Base-by-base conservation (phyloP, 2,797 vertebrate genomes). In the Cyclura pinguis region DNA sequence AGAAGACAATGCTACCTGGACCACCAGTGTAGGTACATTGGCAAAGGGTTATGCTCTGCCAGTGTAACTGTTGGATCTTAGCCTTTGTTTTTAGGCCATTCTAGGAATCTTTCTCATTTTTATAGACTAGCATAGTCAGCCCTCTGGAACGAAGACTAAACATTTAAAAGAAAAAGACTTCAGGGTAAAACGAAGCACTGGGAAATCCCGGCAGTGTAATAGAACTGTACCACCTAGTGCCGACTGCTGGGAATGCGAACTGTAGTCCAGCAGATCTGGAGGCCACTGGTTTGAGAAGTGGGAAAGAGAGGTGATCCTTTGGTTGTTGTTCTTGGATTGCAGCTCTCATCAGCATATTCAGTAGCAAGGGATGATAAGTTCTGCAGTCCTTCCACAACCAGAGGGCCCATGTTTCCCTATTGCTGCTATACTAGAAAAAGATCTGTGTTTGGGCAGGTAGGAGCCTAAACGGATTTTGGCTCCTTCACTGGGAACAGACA, bases 161-260 rank as follows among this genome's bases (percentile, higher is more conserved):
- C 20, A 18, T 72, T 78, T 3, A 64, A 83, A 73, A 32, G 16
- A 42, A 93, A 92, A 90, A 12, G 3, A 52, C 24, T 29, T 76
- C 55, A 16, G 0, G 14, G 1, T 29, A 27, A 85, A 29, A 89
- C 62, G 35, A 86, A 85, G 52, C 18, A 29, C 7, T 32, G 3
- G 8, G 47, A 72, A 35, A 59, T 47, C 18, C 47, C 42, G 5
- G 29, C 50, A 47, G 47, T 5, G 18, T 42, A 67, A 80, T 12
- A 77, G 57, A 20, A 13, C 18, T 64, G 2, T 62, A 9, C 38
- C 47, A 78, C 38, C 29, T n/a, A 12, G 3, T 80, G 59, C 20
- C 29, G 78, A 5, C 32, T 78, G 18, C 2, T 55, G 12, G 12
- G 29, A 35, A n/a, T 22, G 10, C 22, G 13, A 74, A 38, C 24